Evolutionary conservation across 2,888 invertebrate species (phyloP), one percentile per base, ranked within the genome.

Genomic region (Drosophila suboccidentalis): DNA sequence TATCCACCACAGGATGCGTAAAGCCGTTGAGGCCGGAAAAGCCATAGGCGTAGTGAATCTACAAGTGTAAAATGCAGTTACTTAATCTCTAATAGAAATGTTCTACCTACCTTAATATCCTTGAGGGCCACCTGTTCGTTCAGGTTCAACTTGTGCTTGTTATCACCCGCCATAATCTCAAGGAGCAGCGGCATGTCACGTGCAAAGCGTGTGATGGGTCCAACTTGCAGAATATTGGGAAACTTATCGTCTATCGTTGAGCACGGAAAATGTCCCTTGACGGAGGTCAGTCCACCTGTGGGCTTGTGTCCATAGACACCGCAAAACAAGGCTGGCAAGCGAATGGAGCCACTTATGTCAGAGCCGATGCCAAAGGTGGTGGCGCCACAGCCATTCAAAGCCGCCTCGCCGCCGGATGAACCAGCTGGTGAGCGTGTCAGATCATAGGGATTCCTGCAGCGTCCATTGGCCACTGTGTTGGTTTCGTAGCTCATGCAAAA

Each of bases 301-400:
- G 97, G 96, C 90, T 97, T 98, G 92, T 97, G 97, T 1, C 97
- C 98, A 92, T 96, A 98, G 13, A 98, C 94, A 0, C 98, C 98
- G 92, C 96, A 97, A 92, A 96, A 97, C 87, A 96, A 94, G 4
- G 96, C 94, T 0, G 98, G 98, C 90, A 98, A 93, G 26, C 98
- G 94, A 75, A 98, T 97, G 63, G 97, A 97, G 62, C 98, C 98
- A 17, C 96, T 97, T 79, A 98, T 95, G 92, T 98, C 98, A 0
- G 97, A 97, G 4, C 96, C 96, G 73, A 98, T 93, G 61, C 97
- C 96, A 82, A 97, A 94, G 0, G 96, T 92, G 0, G 96, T 95
- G 32, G 96, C 97, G 6, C 96, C 97, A 59, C 95, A 93, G 8
- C 95, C 96, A 62, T 97, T 92, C 43, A 97, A 91, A 0, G 96